Evolutionary conservation across 2,888 invertebrate genomes (phyloP).

Genomic region (Ganaspis brasiliensis): DNA sequence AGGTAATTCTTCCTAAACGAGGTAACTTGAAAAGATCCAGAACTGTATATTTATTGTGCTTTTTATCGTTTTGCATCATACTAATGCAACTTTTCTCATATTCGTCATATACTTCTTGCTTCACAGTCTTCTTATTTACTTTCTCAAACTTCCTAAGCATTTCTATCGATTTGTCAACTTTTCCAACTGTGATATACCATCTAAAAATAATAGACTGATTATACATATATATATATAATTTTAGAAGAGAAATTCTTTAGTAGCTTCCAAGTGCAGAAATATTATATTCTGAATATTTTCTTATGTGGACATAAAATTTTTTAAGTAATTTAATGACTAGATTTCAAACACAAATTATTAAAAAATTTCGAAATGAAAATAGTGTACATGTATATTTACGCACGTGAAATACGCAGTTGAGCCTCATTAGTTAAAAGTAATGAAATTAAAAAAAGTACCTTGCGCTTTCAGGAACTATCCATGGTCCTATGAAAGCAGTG

Average conservation of each 20-base stretch:
- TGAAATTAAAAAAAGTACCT: constrained; percentile 71
- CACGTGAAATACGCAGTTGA: no score
- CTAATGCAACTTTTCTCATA: constrained; percentile 87
- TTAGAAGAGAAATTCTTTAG: no score
- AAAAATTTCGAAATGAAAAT: no score
- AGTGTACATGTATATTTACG: no score
- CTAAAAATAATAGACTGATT: constrained; percentile 72
- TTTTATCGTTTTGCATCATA: constrained; percentile 86
- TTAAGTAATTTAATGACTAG: no score
- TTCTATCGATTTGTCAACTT: constrained; percentile 88
- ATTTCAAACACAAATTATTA: no score
- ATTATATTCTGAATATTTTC: no score
- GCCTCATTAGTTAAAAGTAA: no score
- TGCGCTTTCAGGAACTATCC: constrained; percentile 92
- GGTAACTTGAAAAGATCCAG: constrained; percentile 91
- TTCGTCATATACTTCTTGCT: constrained; percentile 87
- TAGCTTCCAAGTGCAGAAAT: not conserved
- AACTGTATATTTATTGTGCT: constrained; percentile 88
- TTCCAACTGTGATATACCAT: constrained; percentile 93
- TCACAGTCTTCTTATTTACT: constrained; percentile 88
- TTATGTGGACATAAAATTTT: no score
- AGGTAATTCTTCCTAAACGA: constrained; percentile 87
- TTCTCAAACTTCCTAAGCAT: constrained; percentile 91
- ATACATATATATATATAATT: no score
- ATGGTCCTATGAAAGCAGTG: constrained; percentile 87